Conservation (phyloP, 2,797 vertebrate species). For the Notolabrus celidotus region DNA sequence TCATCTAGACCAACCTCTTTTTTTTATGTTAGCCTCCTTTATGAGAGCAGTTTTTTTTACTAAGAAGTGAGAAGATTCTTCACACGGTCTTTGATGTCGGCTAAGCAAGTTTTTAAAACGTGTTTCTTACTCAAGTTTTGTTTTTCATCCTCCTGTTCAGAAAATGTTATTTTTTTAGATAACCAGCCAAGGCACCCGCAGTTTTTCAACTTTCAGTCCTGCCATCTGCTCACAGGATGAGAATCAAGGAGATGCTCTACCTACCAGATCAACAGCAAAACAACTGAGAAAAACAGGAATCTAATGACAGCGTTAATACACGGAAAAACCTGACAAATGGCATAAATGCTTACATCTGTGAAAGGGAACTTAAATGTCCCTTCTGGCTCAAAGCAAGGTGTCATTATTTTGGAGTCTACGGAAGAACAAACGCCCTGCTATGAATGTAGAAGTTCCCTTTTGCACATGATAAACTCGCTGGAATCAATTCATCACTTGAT, state of each 20-base stretch:
- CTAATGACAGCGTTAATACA: neutral
- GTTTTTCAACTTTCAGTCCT: conserved; percentile 23
- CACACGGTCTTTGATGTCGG: neutral
- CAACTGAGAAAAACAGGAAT: conserved; percentile 5
- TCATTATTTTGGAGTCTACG: neutral
- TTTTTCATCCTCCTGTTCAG: conserved; percentile 26
- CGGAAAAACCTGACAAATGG: neutral
- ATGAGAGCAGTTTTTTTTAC: neutral
- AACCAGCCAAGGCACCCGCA: conserved; percentile 6
- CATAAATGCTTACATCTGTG: neutral
- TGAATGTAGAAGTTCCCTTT: conserved; percentile 6
- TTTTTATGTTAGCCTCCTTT: neutral
- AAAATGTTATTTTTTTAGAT: conserved; percentile 16
- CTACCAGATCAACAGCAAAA: conserved; percentile 15
- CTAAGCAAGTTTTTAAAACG: conserved; percentile 1
- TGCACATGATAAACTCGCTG: conserved; percentile 4
- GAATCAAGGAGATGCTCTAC: conserved; percentile 3
- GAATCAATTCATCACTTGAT: conserved; percentile 41
- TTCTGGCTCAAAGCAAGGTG: neutral
- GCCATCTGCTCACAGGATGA: conserved; percentile 33
- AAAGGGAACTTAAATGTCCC: neutral
- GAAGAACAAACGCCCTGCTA: conserved; percentile 1
- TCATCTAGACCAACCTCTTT: neutral
- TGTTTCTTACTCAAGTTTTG: neutral
- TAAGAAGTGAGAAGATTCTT: neutral